Evolutionary conservation across 2,888 invertebrate genomes (phyloP), one percentile per base, ranked within the genome.

Genomic region (Drosophila prolongata): DNA sequence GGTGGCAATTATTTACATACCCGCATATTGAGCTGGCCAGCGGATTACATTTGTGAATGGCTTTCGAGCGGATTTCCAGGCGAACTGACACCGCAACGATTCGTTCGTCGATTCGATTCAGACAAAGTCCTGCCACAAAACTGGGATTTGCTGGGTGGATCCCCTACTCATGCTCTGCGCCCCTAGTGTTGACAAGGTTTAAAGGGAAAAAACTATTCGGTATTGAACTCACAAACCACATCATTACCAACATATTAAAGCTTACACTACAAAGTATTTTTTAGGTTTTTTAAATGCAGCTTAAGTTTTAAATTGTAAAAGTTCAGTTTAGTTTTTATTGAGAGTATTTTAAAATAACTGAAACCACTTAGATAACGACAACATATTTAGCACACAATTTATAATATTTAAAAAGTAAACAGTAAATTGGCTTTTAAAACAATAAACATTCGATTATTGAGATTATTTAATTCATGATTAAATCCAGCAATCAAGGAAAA

Each of bases 21-120:
- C 47, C 53, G 49, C 57, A 58, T 75, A 53, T 75, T 53, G 43
- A 53, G 52, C 58, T 14, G 27, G 43, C 43, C 96, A 96, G 92
- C 96, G 96, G 89, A 94, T 96, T 66, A 96, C 96, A 2, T 94
- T 96, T 79, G 93, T 96, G 75, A 96, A 94, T 91, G 95, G 96
- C 1, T 96, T 96, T 89, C 94, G 95, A 6, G 94, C 95, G 13
- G 95, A 96, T 88, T 95, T 95, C 83, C 94, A 94, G 80, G 92
- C 95, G 76, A 92, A 77, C 66, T 85, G 87, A 77, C 85, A 75
- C 81, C 79, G 0, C 85, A 75, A 85, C 76, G 0, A 93, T 94
- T 3, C 94, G 94, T 16, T 96, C 76, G 95, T 13, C 35, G 16
- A 34, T 95, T 72, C 94, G 95, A 67, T 96, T 95, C 90, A 95